Conservation (phyloP, 1,140 invertebrate species). For the Rhynchophorus ferrugineus region DNA sequence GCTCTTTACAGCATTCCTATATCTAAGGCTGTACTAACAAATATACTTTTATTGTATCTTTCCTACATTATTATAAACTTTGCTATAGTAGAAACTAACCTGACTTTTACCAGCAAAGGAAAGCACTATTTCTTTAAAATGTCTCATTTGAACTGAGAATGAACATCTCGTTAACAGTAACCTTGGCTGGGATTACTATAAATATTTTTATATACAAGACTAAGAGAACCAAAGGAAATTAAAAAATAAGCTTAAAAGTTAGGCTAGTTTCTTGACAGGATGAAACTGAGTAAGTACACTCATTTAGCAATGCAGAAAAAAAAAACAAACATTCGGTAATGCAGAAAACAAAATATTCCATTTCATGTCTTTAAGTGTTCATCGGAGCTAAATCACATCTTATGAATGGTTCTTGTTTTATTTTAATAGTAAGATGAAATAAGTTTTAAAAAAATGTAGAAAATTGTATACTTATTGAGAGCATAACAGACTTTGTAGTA, state of each 20-base stretch:
- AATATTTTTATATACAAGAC: not conserved
- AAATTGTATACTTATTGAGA: not conserved
- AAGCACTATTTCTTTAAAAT: not conserved
- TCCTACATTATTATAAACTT: constrained; percentile 34
- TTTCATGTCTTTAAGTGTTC: not conserved
- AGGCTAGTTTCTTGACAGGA: constrained; percentile 3
- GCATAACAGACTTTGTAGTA: not conserved
- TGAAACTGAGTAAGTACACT: constrained; percentile 14
- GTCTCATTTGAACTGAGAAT: not conserved
- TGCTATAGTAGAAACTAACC: constrained; percentile 28
- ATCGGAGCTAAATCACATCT: not conserved
- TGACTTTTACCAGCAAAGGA: constrained; percentile 16
- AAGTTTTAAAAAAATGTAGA: not conserved
- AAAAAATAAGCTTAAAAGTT: constrained; percentile 5
- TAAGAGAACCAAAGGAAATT: not conserved
- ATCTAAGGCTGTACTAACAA: constrained; percentile 40
- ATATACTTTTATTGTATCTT: constrained; percentile 35
- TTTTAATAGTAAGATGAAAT: not conserved
- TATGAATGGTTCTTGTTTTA: not conserved
- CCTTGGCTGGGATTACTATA: not conserved
- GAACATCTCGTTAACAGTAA: constrained; percentile 1
- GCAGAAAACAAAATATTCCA: constrained; percentile 5
- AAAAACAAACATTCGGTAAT: constrained; percentile 8
- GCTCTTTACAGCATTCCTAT: constrained; percentile 40
- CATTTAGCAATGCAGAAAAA: constrained; percentile 6